phyloP scores from a whole-genome alignment of 2,113 vertebrate species.

The Eulemur rufifrons region DNA sequence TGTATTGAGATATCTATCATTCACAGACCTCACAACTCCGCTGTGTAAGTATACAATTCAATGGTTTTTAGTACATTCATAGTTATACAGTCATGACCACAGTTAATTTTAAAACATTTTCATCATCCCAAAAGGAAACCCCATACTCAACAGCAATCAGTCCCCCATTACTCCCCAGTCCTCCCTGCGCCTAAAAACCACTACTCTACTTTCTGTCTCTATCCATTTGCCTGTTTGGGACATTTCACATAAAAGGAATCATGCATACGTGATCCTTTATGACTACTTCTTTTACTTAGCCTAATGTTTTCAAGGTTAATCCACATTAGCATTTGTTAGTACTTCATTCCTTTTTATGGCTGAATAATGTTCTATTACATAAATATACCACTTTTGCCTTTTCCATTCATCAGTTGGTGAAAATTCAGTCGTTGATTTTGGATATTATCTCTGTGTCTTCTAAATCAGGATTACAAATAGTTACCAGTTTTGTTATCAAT shows the following conservation, averaged over 20 bases:
- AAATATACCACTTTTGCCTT: neutral
- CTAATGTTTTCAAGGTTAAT: neutral
- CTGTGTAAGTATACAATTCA: neutral
- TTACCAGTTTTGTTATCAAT: neutral
- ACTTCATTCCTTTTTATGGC: neutral
- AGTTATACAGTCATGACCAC: neutral
- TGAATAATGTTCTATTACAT: neutral
- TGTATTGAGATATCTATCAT: neutral
- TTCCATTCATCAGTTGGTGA: neutral
- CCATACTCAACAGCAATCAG: neutral
- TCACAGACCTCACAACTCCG: neutral
- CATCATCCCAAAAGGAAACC: neutral
- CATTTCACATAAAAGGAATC: neutral
- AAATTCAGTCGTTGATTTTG: neutral
- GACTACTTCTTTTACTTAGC: neutral
- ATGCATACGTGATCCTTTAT: neutral
- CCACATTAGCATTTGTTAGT: neutral
- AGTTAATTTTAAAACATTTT: neutral
- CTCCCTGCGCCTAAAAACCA: neutral
- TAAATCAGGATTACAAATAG: neutral
- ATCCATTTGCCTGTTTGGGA: neutral
- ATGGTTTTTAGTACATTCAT: neutral
- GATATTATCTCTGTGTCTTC: neutral
- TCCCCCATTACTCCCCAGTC: neutral
- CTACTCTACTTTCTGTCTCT: neutral